Conservation (phyloP, 2,888 invertebrate species). For the Eupsilia transversa region DNA sequence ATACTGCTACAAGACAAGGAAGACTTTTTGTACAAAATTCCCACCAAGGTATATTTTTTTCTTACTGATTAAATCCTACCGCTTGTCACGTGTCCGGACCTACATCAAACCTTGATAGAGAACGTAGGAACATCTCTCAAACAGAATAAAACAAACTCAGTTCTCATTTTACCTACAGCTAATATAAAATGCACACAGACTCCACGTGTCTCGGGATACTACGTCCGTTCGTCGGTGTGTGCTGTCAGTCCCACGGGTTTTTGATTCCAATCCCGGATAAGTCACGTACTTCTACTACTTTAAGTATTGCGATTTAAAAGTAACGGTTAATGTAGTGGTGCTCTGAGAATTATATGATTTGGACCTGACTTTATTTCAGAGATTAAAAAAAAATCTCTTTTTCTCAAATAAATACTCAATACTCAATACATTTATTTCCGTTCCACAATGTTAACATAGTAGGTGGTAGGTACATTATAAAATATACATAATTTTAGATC, state of each 20-base stretch:
- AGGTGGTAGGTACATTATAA: too few species aligned
- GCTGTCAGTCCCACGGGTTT: conserved; percentile 54
- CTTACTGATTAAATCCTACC: conserved; percentile 39
- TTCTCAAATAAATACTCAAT: too few species aligned
- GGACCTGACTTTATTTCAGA: not conserved
- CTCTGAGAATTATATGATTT: conserved; percentile 23
- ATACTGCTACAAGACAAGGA: conserved; percentile 8
- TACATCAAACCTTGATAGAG: conserved; percentile 42
- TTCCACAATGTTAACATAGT: too few species aligned
- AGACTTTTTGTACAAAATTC: conserved; percentile 17
- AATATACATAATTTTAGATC: too few species aligned
- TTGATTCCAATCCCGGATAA: conserved; percentile 51
- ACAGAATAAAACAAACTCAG: conserved; percentile 52
- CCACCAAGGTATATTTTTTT: conserved; percentile 2
- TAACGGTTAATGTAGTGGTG: conserved; percentile 26
- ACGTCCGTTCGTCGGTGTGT: conserved; percentile 34
- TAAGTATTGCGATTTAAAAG: conserved; percentile 42
- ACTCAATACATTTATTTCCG: too few species aligned
- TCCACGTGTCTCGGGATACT: conserved; percentile 34
- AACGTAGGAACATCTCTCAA: conserved; percentile 39
- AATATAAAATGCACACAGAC: conserved; percentile 59
- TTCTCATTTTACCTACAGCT: conserved; percentile 56
- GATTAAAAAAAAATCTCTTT: not conserved
- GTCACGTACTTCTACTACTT: conserved; percentile 51
- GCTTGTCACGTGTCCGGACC: conserved; percentile 24